phyloP scores from a whole-genome alignment of 2,797 vertebrate species.

The Myotis vivesi region DNA sequence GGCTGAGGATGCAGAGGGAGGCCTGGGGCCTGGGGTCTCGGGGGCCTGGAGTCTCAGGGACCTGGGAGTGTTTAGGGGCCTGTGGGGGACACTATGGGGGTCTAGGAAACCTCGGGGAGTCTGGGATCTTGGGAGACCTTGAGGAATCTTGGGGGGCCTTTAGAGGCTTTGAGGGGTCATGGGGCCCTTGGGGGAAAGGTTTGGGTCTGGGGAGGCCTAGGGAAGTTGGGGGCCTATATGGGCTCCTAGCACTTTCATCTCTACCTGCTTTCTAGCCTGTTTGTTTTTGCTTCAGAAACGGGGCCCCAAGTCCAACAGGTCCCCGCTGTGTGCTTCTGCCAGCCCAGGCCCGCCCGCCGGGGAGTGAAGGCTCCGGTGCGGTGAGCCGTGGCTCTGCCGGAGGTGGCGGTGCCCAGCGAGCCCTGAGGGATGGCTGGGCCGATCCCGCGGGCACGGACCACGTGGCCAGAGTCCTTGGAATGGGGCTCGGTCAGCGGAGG shows the following conservation, averaged over 20 bases:
- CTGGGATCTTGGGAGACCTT: background rate
- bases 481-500: background rate
- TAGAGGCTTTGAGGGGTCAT: background rate
- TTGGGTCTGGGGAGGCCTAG: background rate
- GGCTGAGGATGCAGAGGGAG: background rate
- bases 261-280: background rate
- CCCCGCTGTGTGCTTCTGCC: no score
- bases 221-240: background rate
- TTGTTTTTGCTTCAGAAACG: background rate
- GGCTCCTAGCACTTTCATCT: background rate
- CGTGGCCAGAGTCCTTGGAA: background rate
- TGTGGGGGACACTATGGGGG: background rate
- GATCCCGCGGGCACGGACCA: background rate
- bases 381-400: no score
- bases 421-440: no score
- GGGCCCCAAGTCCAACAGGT: background rate
- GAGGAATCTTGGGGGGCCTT: no score
- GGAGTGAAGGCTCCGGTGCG: rapidly evolving
- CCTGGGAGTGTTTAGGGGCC: no score
- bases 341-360: background rate
- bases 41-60: background rate
- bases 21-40: no score
- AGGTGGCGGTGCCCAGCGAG: no score
- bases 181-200: background rate
- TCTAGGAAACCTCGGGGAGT: background rate